These are phyloP conservation scores for Cassiopea andromeda DNA, from an alignment of 30 jellyfish, hydroid and myxozoan genomes.

Conservation along the genomic window DNA sequence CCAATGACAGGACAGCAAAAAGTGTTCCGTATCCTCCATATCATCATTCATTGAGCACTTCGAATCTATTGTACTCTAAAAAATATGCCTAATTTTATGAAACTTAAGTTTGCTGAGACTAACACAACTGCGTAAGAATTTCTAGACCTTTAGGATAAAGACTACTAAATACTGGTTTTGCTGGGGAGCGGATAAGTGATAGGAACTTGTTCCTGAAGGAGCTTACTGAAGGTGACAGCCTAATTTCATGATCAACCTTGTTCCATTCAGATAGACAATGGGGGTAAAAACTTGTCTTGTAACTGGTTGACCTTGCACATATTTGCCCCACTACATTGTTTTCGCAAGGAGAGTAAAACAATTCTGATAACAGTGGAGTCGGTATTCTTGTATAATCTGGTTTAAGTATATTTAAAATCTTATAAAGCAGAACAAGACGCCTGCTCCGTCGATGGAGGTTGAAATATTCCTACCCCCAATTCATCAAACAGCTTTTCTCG, in stretches of 20 bases:
- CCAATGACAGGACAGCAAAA: not conserved
- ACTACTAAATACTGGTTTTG: not conserved
- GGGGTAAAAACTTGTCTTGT: too few species aligned
- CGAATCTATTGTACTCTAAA: not conserved
- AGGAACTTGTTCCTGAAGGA: not conserved
- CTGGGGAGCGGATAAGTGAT: constrained; percentile 3
- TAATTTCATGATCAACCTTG: constrained; percentile 6
- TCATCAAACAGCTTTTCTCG: too few species aligned
- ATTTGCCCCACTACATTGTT: too few species aligned
- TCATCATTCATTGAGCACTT: not conserved
- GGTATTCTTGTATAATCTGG: too few species aligned
- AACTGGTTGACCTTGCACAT: too few species aligned
- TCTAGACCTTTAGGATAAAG: not conserved
- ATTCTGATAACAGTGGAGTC: too few species aligned
- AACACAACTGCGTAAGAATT: not conserved
- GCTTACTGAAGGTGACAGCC: constrained; percentile 1
- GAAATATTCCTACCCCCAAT: too few species aligned
- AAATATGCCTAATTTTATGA: not conserved
- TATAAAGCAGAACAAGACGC: too few species aligned
- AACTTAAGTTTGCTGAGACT: not conserved
- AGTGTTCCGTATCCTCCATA: not conserved
- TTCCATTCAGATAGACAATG: constrained; percentile 12
- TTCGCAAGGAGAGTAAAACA: too few species aligned
- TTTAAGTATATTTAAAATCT: too few species aligned
- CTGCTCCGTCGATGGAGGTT: too few species aligned